Evolutionary conservation across 2,113 vertebrate genomes (phyloP).

Genomic region (Erythrolamprus reginae): DNA sequence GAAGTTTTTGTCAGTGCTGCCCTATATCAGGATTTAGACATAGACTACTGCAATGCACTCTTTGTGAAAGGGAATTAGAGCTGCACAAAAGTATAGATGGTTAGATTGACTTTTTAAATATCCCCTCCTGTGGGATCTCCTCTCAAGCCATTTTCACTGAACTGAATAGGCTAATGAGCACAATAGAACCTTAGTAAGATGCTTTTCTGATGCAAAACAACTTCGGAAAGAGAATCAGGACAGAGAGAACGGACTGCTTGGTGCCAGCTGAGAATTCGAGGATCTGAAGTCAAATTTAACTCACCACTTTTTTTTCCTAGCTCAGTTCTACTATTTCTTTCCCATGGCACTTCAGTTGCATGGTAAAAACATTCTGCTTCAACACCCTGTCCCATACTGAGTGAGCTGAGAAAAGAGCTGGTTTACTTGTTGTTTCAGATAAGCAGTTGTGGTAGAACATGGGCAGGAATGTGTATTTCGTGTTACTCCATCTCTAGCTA

Average conservation of each 20-base stretch:
- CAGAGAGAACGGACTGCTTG: neutral
- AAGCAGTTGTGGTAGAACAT: neutral
- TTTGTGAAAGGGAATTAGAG: neutral
- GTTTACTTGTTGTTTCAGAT: neutral
- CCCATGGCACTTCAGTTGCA: neutral
- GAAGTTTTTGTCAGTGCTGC: neutral
- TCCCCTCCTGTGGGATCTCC: neutral
- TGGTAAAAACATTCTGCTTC: neutral
- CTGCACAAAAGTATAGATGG: neutral
- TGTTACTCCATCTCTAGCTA: neutral
- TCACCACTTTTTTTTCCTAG: neutral
- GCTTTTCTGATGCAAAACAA: neutral
- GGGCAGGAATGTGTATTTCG: neutral
- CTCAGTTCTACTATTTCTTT: neutral
- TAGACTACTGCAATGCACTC: neutral
- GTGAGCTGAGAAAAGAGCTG: neutral
- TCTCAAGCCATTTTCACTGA: neutral
- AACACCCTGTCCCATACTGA: neutral
- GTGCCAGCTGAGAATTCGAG: neutral
- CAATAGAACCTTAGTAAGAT: neutral
- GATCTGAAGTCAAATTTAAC: neutral
- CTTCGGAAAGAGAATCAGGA: neutral
- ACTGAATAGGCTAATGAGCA: neutral
- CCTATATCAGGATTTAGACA: neutral
- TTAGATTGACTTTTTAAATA: neutral